A percentile compares a stretch with the other conserved stretches of the same genome.
phyloP scores from a whole-genome alignment of 2,797 vertebrate genomes.

The Dallia pectoralis region DNA sequence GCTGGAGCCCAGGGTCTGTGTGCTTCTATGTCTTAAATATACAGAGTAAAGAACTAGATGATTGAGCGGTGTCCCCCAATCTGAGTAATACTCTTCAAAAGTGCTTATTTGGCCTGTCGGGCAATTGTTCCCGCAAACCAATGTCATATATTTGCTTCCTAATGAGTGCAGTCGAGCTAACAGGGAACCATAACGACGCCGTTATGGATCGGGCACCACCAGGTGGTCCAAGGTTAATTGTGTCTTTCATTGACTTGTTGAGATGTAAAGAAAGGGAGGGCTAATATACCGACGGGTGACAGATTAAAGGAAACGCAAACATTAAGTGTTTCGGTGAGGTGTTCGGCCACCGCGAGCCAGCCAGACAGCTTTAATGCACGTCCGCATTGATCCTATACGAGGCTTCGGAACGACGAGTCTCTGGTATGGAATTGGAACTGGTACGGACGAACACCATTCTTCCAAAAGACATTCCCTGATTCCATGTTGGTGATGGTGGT shows the following conservation, averaged over 20 bases:
- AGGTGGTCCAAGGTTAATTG: conserved; percentile 70
- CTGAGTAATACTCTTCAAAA: conserved; percentile 26
- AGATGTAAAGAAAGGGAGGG: conserved; percentile 3
- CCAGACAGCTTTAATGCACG: too few species aligned
- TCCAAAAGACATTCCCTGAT: too few species aligned
- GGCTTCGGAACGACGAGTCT: too few species aligned
- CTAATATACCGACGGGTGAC: background rate
- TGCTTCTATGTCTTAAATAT: conserved; percentile 32
- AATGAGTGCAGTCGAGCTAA: conserved; percentile 67
- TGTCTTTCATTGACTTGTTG: conserved; percentile 58
- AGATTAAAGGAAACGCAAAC: too few species aligned
- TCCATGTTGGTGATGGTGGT: too few species aligned
- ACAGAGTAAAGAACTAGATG: conserved; percentile 13
- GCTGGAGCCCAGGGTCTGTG: conserved; percentile 5
- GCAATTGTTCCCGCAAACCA: conserved; percentile 52
- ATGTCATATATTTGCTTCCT: conserved; percentile 62
- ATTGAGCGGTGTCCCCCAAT: conserved; percentile 38
- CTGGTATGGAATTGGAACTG: too few species aligned
- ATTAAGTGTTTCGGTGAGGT: too few species aligned
- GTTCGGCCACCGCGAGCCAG: too few species aligned
- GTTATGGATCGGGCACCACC: conserved; percentile 61
- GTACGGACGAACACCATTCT: too few species aligned
- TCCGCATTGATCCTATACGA: too few species aligned
- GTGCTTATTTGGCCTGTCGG: conserved; percentile 49
- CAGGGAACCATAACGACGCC: conserved; percentile 62